These are phyloP conservation scores for Orthosia gracilis DNA, from an alignment of 2,888 invertebrate genomes.

Conservation along the genomic window DNA sequence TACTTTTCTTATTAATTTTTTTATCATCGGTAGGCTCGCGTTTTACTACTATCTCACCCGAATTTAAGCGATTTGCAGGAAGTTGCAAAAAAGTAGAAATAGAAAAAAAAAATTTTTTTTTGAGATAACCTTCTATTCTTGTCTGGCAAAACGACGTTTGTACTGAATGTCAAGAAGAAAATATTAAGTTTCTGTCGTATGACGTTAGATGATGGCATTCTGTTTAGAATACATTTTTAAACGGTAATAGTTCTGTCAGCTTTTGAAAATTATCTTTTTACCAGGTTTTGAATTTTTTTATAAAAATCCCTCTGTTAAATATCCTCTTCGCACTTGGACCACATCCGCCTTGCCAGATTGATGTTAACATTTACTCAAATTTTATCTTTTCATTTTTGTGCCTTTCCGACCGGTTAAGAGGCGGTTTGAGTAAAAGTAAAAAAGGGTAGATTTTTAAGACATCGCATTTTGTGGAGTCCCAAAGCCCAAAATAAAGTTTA, in stretches of 20 bases:
- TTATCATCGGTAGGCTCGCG: no score
- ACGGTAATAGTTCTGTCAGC: no score
- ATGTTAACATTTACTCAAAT: conserved; percentile 73
- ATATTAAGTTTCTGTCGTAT: neutral
- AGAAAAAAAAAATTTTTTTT: no score
- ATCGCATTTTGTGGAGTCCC: conserved; percentile 78
- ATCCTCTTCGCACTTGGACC: conserved; percentile 54
- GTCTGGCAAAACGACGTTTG: neutral
- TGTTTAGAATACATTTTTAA: neutral
- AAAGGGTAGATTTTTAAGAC: conserved; percentile 77
- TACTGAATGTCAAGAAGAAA: no score
- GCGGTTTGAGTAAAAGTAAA: conserved; percentile 79
- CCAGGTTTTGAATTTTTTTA: no score
- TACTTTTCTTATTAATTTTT: no score
- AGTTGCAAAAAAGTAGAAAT: no score
- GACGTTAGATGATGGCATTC: neutral
- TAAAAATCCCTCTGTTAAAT: no score
- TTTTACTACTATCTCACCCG: no score
- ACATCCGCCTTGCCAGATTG: conserved; percentile 61
- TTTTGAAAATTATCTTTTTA: no score
- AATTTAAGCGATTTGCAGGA: no score
- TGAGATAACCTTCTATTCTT: neutral
- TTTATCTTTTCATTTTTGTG: conserved; percentile 76
- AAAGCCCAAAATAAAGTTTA: conserved; percentile 88
- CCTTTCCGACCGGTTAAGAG: conserved; percentile 79